These are phyloP conservation scores for Prionace glauca DNA, from an alignment of 2,797 vertebrate species.

Conservation along the genomic window DNA sequence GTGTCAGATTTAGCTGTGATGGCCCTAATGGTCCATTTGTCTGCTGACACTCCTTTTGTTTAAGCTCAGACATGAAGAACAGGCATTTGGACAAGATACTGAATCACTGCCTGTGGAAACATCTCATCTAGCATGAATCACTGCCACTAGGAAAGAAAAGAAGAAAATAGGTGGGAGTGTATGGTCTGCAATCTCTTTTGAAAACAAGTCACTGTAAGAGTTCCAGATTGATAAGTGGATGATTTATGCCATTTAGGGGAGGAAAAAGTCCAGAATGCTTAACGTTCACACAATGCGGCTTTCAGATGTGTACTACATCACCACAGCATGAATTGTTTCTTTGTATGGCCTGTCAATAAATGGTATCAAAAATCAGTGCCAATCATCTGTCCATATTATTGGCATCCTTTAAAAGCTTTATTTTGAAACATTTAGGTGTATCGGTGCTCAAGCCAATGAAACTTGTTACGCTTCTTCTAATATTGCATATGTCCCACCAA, in stretches of 20 bases:
- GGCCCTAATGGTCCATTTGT: not conserved
- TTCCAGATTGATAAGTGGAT: not conserved
- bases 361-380: not conserved
- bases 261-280: not conserved
- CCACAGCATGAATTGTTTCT: not conserved
- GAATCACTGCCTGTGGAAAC: not conserved
- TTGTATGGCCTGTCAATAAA: not conserved
- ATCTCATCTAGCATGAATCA: not conserved
- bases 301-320: not conserved
- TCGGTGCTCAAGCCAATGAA: too few species aligned
- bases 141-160: not conserved
- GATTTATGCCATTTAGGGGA: not conserved
- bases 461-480: too few species aligned
- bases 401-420: not conserved
- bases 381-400: constrained; percentile 6
- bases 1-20: not conserved
- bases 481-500: too few species aligned
- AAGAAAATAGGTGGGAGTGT: not conserved
- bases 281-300: not conserved
- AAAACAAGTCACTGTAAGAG: not conserved
- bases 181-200: not conserved
- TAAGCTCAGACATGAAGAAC: not conserved
- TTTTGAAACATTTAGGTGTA: not conserved
- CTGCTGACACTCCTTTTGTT: not conserved
- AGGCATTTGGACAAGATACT: not conserved